Evolutionary conservation across 2,888 invertebrate genomes (phyloP).

Genomic region (Tachina fera): DNA sequence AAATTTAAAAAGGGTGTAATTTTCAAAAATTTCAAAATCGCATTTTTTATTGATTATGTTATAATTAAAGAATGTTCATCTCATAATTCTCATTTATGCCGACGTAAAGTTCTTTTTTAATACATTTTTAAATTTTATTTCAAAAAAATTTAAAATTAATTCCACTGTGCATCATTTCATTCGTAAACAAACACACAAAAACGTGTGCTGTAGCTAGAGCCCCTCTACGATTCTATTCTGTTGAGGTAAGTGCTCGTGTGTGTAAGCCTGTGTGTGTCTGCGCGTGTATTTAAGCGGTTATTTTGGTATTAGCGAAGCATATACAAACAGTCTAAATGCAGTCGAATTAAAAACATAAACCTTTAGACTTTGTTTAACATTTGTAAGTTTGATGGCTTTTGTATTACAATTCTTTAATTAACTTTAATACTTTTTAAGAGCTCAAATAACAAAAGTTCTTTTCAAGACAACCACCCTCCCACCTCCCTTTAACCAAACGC

Average conservation of each 20-base stretch:
- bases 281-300: not conserved
- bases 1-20: not conserved
- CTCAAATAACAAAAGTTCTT: slow-evolving; percentile 40
- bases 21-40: not conserved
- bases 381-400: slow-evolving; percentile 37
- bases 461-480: not conserved
- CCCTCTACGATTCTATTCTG: not conserved
- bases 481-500: not conserved
- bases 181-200: not conserved
- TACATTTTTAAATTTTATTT: no score
- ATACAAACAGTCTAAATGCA: slow-evolving; percentile 37
- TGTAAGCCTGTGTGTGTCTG: not conserved
- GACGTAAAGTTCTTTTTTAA: no score
- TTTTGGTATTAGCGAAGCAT: slow-evolving; percentile 14
- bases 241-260: not conserved
- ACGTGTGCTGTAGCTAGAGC: not conserved
- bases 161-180: not conserved
- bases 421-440: slow-evolving; percentile 6
- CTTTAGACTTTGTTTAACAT: slow-evolving; percentile 32
- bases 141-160: no score
- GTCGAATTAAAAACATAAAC: not conserved
- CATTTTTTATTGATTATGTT: not conserved
- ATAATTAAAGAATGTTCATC: no score
- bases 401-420: slow-evolving; percentile 46
- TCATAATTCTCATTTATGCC: no score